Percentiles rank a stretch among this genome's conserved stretches.
These are phyloP conservation scores for Ploceus nigricollis DNA, from an alignment of 2,113 vertebrate species.

Conservation along the genomic window DNA sequence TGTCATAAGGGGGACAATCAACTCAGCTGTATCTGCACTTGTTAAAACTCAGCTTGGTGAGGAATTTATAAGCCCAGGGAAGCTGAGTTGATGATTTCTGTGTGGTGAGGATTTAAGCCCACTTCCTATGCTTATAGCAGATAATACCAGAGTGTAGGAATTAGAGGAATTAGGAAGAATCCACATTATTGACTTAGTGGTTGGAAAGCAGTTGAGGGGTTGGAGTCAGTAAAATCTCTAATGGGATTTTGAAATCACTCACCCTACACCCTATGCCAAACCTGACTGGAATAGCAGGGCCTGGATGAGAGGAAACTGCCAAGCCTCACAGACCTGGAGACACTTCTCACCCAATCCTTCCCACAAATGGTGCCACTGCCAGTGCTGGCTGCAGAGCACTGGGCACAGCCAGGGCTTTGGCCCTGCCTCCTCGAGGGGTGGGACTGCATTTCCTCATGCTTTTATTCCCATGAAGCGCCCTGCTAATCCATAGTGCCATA, in stretches of 20 bases:
- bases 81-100: neutral
- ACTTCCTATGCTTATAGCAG: neutral
- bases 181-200: neutral
- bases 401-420: neutral
- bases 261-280: rapidly evolving
- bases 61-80: neutral
- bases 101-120: neutral
- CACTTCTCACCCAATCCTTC: rapidly evolving
- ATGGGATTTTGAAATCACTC: neutral
- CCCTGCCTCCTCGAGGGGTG: neutral
- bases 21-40: neutral
- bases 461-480: neutral
- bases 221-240: neutral
- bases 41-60: neutral
- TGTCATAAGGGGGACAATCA: neutral
- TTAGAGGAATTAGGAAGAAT: neutral
- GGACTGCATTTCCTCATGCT: neutral
- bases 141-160: neutral
- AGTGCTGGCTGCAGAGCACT: neutral
- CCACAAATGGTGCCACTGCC: neutral
- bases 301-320: neutral
- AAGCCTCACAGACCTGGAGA: neutral
- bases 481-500: neutral
- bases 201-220: neutral
- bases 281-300: neutral